phyloP scores from a whole-genome alignment of 2,888 invertebrate genomes.

The Ennomos quercinarius region DNA sequence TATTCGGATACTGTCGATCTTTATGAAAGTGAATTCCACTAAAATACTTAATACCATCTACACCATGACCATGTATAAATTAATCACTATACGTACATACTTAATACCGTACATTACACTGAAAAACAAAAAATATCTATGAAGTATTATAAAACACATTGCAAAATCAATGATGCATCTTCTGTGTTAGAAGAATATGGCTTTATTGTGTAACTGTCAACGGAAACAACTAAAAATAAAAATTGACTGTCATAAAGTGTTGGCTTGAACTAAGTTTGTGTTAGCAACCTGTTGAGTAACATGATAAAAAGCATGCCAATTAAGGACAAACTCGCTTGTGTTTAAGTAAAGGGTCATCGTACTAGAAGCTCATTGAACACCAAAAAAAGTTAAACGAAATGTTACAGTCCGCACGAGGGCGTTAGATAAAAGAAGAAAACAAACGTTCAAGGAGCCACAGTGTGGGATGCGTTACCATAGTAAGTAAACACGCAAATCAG shows the following conservation, averaged over 20 bases:
- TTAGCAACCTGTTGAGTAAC: slow-evolving; percentile 7
- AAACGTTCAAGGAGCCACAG: slow-evolving; percentile 15
- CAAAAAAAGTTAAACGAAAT: too few species aligned
- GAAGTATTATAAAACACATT: slow-evolving; percentile 3
- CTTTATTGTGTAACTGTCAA: background rate
- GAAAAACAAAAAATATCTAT: slow-evolving; percentile 13
- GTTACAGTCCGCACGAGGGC: background rate
- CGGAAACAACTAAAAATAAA: background rate
- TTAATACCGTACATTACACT: slow-evolving; percentile 17
- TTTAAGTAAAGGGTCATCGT: background rate
- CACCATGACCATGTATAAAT: slow-evolving; percentile 2
- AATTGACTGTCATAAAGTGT: background rate
- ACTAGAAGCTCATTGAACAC: slow-evolving; percentile 14
- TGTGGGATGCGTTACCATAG: slow-evolving; percentile 1
- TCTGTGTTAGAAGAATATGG: background rate
- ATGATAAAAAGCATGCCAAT: slow-evolving; percentile 20
- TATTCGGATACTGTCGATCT: background rate
- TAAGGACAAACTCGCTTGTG: background rate
- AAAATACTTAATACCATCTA: slow-evolving; percentile 3
- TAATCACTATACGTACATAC: slow-evolving; percentile 16
- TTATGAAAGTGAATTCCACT: slow-evolving; percentile 5
- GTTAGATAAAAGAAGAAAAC: background rate
- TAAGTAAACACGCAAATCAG: slow-evolving; percentile 24
- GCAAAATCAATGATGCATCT: background rate
- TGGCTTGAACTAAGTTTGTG: slow-evolving; percentile 7